A percentile compares a stretch with the other conserved stretches of the same genome.
Conservation (phyloP, 2,113 vertebrate species). For the Rhizomys pruinosus region DNA sequence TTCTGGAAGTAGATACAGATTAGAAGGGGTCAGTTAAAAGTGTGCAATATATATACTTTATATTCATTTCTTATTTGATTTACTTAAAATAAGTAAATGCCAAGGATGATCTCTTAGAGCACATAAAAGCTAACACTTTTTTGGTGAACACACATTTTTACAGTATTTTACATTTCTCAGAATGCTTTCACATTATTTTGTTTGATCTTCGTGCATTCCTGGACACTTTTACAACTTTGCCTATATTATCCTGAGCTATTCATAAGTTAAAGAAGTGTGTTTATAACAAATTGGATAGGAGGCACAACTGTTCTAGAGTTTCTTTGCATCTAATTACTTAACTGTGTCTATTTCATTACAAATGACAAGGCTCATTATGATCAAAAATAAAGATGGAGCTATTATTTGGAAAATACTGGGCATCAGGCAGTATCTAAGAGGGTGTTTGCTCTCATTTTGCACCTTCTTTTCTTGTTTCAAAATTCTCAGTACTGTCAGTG, state of each 20-base stretch:
- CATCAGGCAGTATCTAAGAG: not conserved
- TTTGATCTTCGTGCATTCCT: slow-evolving; percentile 47
- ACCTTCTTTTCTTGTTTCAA: not conserved
- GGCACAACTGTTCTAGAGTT: not conserved
- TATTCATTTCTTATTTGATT: slow-evolving; percentile 30
- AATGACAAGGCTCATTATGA: slow-evolving; percentile 45
- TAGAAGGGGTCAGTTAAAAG: not conserved
- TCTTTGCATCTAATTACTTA: not conserved
- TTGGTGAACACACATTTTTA: slow-evolving; percentile 16
- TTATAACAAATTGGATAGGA: not conserved
- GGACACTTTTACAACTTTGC: slow-evolving; percentile 45
- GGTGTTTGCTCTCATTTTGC: not conserved
- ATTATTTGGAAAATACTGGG: slow-evolving; percentile 1
- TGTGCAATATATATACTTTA: slow-evolving; percentile 29
- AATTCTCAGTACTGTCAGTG: not conserved
- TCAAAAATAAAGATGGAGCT: slow-evolving; percentile 34
- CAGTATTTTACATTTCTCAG: slow-evolving; percentile 15
- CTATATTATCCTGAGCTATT: slow-evolving; percentile 53
- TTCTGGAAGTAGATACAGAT: not conserved
- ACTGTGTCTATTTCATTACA: slow-evolving; percentile 30
- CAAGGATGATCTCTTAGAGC: slow-evolving; percentile 46
- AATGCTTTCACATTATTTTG: slow-evolving; percentile 59
- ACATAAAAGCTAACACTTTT: slow-evolving; percentile 48
- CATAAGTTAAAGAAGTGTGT: slow-evolving; percentile 18
- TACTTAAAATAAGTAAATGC: slow-evolving; percentile 57